Evolutionary conservation across 2,113 vertebrate genomes (phyloP).

Genomic region (Urocolius indicus): DNA sequence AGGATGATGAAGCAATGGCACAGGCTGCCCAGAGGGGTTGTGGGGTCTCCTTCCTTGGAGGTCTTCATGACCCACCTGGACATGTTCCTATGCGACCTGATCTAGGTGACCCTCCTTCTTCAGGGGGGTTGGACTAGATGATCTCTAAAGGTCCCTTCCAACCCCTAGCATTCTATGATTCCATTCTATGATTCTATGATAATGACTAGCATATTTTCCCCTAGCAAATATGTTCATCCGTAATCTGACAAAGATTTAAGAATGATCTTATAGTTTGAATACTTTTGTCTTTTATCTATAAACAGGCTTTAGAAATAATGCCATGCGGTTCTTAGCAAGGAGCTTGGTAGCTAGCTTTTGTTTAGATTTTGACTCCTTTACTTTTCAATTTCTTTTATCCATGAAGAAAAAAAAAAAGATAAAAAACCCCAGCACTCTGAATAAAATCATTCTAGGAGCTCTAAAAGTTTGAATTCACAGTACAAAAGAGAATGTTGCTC

Average conservation of each 20-base stretch:
- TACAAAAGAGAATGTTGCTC: conserved; percentile 37
- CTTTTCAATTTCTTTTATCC: conserved; percentile 16
- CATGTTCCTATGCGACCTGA: too few species aligned
- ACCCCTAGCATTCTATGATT: too few species aligned
- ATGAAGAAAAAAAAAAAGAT: not conserved
- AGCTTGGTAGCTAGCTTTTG: conserved; percentile 4
- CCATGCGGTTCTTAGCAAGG: not conserved
- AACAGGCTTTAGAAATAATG: not conserved
- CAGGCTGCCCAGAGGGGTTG: too few species aligned
- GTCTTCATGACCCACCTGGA: too few species aligned
- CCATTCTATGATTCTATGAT: not conserved
- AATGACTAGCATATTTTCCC: not conserved
- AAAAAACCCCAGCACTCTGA: not conserved
- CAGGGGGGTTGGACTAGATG: too few species aligned
- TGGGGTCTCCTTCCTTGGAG: too few species aligned
- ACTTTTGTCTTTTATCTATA: not conserved
- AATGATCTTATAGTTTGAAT: not conserved
- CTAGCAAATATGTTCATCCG: not conserved
- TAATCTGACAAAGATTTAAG: not conserved
- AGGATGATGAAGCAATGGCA: too few species aligned
- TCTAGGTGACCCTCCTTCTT: too few species aligned
- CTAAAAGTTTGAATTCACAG: conserved; percentile 19
- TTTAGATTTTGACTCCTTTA: not conserved
- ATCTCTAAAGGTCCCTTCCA: too few species aligned
- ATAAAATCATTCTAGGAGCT: conserved; percentile 41